phyloP scores from a whole-genome alignment of 1,140 invertebrate genomes.

The Brachionus plicatilis region DNA sequence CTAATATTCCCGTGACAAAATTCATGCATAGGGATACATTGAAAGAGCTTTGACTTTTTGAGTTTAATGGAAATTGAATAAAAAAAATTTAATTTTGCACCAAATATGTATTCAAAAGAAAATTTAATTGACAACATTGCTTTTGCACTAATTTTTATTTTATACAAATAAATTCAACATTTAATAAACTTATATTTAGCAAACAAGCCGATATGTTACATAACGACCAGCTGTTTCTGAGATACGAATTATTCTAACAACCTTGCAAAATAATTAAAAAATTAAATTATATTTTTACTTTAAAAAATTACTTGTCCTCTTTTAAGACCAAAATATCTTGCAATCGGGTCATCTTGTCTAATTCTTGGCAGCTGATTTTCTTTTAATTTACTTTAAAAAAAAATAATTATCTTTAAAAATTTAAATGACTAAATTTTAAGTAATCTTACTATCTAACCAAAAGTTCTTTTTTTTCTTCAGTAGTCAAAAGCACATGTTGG shows the following conservation, averaged over 20 bases:
- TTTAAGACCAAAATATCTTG: slow-evolving; percentile 92
- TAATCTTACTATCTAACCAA: slow-evolving; percentile 10
- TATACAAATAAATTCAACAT: background rate
- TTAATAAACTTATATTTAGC: background rate
- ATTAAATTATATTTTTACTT: background rate
- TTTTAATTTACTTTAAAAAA: slow-evolving; percentile 72
- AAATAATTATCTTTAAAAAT: background rate
- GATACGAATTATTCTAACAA: slow-evolving; percentile 93
- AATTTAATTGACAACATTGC: background rate
- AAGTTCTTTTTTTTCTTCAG: slow-evolving; percentile 28
- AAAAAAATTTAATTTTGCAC: background rate
- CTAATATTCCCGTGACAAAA: too few species aligned
- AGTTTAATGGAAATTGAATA: too few species aligned
- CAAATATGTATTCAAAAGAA: background rate
- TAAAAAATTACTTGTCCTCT: slow-evolving; percentile 72
- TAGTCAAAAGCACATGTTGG: slow-evolving; percentile 26
- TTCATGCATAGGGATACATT: too few species aligned
- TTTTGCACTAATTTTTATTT: slow-evolving; percentile 12
- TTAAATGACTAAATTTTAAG: background rate
- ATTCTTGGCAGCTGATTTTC: slow-evolving; percentile 98
- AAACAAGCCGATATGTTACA: slow-evolving; percentile 71
- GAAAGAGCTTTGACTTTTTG: too few species aligned
- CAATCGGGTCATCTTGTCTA: slow-evolving; percentile 94
- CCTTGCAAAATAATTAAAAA: slow-evolving; percentile 60
- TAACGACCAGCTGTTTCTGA: slow-evolving; percentile 97